Percentiles rank a stretch among this genome's conserved stretches.
Conservation (phyloP, 2,797 vertebrate genomes). For the Periparus ater region DNA sequence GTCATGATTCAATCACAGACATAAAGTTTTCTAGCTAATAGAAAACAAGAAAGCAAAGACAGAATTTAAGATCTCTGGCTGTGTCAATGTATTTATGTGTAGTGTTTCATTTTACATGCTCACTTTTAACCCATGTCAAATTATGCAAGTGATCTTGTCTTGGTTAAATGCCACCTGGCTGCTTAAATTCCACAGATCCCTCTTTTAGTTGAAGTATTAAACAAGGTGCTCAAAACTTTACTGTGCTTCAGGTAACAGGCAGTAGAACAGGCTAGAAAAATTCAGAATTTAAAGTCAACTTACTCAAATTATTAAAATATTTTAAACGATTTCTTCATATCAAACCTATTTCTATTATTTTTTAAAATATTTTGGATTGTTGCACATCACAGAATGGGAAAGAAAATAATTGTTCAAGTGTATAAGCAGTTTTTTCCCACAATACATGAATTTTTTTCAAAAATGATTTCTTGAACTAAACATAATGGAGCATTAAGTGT, state of each 20-base stretch:
- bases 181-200: not conserved
- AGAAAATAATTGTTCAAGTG: not conserved
- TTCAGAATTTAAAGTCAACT: not conserved
- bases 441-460: not conserved
- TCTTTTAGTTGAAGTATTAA: not conserved
- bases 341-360: not conserved
- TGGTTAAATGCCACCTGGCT: not conserved
- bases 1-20: not conserved
- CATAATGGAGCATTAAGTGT: not conserved
- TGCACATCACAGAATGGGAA: not conserved
- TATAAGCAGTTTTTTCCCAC: not conserved
- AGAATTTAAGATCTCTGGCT: not conserved
- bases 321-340: not conserved
- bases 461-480: not conserved
- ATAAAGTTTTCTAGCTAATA: not conserved
- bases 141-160: not conserved
- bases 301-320: not conserved
- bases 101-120: not conserved
- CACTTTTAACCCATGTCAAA: not conserved
- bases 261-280: not conserved
- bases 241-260: not conserved
- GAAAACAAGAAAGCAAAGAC: not conserved
- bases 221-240: rapidly evolving
- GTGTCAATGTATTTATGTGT: not conserved
- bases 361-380: not conserved